Conservation (phyloP, 2,113 vertebrate genomes). For the Oryzias celebensis region DNA sequence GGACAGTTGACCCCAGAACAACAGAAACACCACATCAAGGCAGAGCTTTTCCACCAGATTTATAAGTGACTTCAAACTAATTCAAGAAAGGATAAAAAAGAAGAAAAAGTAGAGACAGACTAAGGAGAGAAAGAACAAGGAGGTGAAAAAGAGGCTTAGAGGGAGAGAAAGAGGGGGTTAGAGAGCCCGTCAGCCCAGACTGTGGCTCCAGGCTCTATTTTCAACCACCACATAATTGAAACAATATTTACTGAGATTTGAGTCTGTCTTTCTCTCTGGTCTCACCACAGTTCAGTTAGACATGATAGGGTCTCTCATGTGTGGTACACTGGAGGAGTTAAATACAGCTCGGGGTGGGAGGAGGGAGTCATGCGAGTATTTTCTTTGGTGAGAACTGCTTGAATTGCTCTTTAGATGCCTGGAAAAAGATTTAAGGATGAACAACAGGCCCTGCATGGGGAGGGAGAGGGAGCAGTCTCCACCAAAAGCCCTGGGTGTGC, state of each 20-base stretch:
- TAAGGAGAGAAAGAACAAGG: background rate
- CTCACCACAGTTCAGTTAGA: slow-evolving; percentile 59
- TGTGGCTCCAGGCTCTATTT: slow-evolving; percentile 86
- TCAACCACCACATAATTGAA: slow-evolving; percentile 90
- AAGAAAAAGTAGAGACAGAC: background rate
- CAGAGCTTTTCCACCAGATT: background rate
- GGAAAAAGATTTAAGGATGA: slow-evolving; percentile 52
- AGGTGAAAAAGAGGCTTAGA: slow-evolving; percentile 26
- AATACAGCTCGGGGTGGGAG: slow-evolving; percentile 37
- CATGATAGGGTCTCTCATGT: slow-evolving; percentile 54
- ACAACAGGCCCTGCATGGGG: slow-evolving; percentile 6
- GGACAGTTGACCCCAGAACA: no score
- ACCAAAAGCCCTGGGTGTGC: slow-evolving; percentile 45
- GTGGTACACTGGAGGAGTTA: slow-evolving; percentile 60
- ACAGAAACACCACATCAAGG: background rate
- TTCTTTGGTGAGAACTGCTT: slow-evolving; percentile 38
- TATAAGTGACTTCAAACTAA: background rate
- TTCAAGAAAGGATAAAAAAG: background rate
- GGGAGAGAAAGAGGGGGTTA: slow-evolving; percentile 24
- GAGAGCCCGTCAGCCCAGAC: slow-evolving; percentile 76
- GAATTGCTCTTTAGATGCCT: slow-evolving; percentile 59
- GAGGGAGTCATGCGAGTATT: slow-evolving; percentile 22
- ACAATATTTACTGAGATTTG: slow-evolving; percentile 81
- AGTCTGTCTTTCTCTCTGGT: slow-evolving; percentile 43
- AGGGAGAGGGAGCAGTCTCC: slow-evolving; percentile 25